These are phyloP conservation scores for Anolis sagrei DNA, from an alignment of 2,113 vertebrate species.

Conservation along the genomic window DNA sequence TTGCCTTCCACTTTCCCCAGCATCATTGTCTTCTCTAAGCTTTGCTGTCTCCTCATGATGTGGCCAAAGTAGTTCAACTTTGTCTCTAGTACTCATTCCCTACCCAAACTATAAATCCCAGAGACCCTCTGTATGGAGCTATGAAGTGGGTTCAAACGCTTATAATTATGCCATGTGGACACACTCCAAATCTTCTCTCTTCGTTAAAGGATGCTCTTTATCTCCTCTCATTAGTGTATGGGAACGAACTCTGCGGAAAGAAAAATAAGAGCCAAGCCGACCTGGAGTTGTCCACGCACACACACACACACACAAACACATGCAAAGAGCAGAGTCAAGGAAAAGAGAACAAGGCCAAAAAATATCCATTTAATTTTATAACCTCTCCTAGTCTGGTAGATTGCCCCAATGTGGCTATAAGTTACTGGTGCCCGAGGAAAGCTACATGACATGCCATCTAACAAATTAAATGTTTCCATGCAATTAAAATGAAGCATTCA, in stretches of 20 bases:
- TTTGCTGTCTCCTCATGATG: too few species aligned
- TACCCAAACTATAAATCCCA: too few species aligned
- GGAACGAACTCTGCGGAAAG: not conserved
- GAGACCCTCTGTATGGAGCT: too few species aligned
- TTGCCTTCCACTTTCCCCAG: too few species aligned
- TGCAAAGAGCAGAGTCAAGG: not conserved
- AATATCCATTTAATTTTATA: constrained; percentile 53
- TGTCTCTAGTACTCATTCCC: too few species aligned
- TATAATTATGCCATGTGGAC: too few species aligned
- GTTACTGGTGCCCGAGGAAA: constrained; percentile 76
- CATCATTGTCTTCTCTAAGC: too few species aligned
- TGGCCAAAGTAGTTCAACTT: too few species aligned
- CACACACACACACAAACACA: not conserved
- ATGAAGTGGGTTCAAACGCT: too few species aligned
- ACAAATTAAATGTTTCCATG: constrained; percentile 80
- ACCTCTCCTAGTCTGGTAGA: constrained; percentile 51
- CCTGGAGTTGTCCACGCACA: too few species aligned
- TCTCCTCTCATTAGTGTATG: not conserved
- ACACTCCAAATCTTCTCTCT: too few species aligned
- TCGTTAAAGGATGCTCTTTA: too few species aligned
- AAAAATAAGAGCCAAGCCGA: not conserved
- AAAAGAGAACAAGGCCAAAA: constrained; percentile 22
- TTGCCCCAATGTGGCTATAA: constrained; percentile 72
- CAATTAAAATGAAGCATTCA: constrained; percentile 79
- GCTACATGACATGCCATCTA: constrained; percentile 74